Evolutionary conservation across 2,113 vertebrate genomes (phyloP), one percentile per base, ranked within the genome.

Genomic region (Scomber scombrus): DNA sequence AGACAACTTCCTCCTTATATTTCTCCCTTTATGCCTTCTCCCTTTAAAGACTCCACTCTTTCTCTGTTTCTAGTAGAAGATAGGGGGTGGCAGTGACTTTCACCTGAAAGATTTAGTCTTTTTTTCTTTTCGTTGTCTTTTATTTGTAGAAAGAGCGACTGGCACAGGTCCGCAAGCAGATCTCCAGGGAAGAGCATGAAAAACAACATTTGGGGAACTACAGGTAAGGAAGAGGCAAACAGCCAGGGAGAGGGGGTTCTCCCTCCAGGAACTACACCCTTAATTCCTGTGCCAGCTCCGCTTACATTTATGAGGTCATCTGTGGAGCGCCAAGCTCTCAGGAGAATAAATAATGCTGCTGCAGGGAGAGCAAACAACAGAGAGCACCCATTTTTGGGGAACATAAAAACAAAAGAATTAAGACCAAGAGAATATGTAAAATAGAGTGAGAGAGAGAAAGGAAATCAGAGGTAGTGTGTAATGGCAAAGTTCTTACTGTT

Each of bases 121-220:
- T 75, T 75, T 78, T 73, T 18, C 14, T 58, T 15, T 49, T 65
- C 58, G 21, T 40, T 47, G 16, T 69, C 19, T 58, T 56, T 13
- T 82, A 15, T 94, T 94, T 95, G 43, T 93, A 99, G 98, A 99
- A 97, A 95, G 98, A 99, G 88, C 96, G 95, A 77, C 96, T 99
- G 74, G 96, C 95, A 68, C 97, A 99, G 94, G 97, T 99, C 80
- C 96, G 98, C 89, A 99, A 97, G 92, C 98, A 99, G 92, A 95
- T 98, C 90, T 97, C 96, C 52, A 96, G 95, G 93, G 98, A 99
- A 88, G 96, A 98, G 85, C 96, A 99, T 78, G 98, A 99, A 95
- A 98, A 97, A 56, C 95, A 95, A 86, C 96, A 99, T 85, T 96
- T 99, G 95, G 98, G 98, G 70, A 99, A 99, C 91, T 99, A 99